Base-by-base conservation (phyloP, 1,140 invertebrate genomes). In the Lanistes nyassanus region DNA sequence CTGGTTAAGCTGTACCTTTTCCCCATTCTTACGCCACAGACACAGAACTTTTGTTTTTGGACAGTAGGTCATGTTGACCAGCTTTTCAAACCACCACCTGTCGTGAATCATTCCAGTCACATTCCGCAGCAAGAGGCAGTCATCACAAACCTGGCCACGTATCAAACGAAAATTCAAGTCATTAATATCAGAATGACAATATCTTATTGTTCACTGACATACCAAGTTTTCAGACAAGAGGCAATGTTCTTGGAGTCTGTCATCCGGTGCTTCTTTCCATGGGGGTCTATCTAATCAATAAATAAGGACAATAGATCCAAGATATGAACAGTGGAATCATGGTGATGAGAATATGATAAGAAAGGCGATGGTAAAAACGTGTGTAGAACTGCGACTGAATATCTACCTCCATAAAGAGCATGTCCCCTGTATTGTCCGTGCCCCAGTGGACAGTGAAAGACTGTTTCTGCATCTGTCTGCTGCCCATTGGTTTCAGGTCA, bases 11-110 rank as follows among this genome's bases (percentile, higher is more conserved):
- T 99, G 95, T 0, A 91, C 90, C 78, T 91, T 89, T 71, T 90
- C 90, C 26, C 90, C 88, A 74, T 88, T 83, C 77, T 90, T 88
- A 56, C 90, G 81, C 97, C 98, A 99, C 60, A 99, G 91, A 90
- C 98, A 99, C 65, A 99, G 91, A 23, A 99, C 95, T 73, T 84
- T 84, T 2, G 89, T 99, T 90, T 99, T 99, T 0, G 98, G 98
- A 82, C 97, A 98, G 88, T 98, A 99, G 0, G 98, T 99, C 97
- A 99, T 99, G 86, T 99, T 99, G 19, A 99, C 97, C 34, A 99
- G 91, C 70, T 97, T 92, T 87, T 99, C 98, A 90, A 97, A 99
- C 97, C 98, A 99, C 97, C 98, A 99, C 39, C 88, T 92, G 87
- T 99, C 98, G 66, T 98, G 94, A 82, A 99, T 99, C 9, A 96